phyloP scores from a whole-genome alignment of 2,888 invertebrate species.

The Linyphia triangularis region DNA sequence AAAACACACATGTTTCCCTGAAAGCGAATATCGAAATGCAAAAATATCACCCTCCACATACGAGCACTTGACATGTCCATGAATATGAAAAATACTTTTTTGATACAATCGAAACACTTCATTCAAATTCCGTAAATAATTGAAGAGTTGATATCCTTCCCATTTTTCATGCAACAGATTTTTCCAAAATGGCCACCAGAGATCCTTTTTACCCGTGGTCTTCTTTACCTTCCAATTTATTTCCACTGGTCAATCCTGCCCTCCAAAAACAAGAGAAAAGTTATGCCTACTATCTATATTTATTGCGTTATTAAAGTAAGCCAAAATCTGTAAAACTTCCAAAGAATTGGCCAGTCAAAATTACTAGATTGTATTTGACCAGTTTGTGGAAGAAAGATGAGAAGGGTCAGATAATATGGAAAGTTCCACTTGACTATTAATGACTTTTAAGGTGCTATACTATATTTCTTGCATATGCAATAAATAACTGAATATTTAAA shows the following conservation, averaged over 20 bases:
- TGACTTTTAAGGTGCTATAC: not conserved
- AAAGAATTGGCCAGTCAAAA: too few species aligned
- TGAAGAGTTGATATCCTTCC: conserved; percentile 15
- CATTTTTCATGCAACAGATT: conserved; percentile 1
- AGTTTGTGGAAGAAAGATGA: not conserved
- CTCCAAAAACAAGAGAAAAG: too few species aligned
- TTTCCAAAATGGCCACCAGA: conserved; percentile 26
- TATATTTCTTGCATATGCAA: too few species aligned
- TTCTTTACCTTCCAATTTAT: conserved; percentile 19
- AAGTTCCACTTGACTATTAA: not conserved
- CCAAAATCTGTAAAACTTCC: not conserved
- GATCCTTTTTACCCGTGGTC: not conserved
- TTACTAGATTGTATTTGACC: not conserved
- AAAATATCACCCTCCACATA: conserved; percentile 9
- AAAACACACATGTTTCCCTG: not conserved
- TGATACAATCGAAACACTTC: conserved; percentile 45
- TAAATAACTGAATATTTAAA: conserved; percentile 35
- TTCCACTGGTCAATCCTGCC: conserved; percentile 19
- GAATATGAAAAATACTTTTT: conserved; percentile 60
- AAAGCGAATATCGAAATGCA: not conserved
- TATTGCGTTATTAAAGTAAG: not conserved
- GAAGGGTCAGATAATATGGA: not conserved
- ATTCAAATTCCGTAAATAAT: conserved; percentile 39
- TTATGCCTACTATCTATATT: not conserved
- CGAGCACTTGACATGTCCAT: conserved; percentile 49